phyloP scores from a whole-genome alignment of 2,888 invertebrate genomes.

The Parthenolecanium corni region DNA sequence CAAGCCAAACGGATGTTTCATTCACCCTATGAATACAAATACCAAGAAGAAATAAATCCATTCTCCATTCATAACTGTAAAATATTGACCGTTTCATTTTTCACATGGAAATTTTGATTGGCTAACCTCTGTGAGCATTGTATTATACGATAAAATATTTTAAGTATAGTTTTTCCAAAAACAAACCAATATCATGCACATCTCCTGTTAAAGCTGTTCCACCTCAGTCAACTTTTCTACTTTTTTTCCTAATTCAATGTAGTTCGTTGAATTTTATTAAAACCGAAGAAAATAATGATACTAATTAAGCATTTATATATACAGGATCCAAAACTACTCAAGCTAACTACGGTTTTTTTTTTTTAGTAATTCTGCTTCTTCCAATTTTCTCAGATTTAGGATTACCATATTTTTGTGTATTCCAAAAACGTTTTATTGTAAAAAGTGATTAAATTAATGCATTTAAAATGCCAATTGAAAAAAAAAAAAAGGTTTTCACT shows the following conservation, averaged over 20 bases:
- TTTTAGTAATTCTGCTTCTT: neutral
- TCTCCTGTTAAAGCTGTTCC: constrained; percentile 2
- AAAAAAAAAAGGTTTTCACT: too few relatives aligned
- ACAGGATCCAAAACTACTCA: constrained; percentile 19
- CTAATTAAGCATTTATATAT: constrained; percentile 1
- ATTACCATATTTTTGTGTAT: constrained; percentile 5
- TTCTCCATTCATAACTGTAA: too few relatives aligned
- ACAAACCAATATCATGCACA: constrained; percentile 2
- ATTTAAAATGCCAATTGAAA: too few relatives aligned
- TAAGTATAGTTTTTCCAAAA: neutral
- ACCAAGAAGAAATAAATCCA: too few relatives aligned
- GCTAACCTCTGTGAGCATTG: too few relatives aligned
- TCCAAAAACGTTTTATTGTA: too few relatives aligned
- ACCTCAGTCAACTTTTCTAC: neutral
- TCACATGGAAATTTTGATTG: too few relatives aligned
- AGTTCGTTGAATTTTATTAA: neutral
- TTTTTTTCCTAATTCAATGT: neutral
- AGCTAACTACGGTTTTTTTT: constrained; percentile 14
- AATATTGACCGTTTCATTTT: too few relatives aligned
- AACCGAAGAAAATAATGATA: neutral
- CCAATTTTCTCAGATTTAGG: neutral
- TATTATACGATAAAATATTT: too few relatives aligned
- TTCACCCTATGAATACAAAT: too few relatives aligned
- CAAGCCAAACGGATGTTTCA: too few relatives aligned
- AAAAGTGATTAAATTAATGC: too few relatives aligned